Evolutionary conservation across 2,888 invertebrate species (phyloP), one percentile per base, ranked within the genome.

Genomic region (Oxytorus armatus): DNA sequence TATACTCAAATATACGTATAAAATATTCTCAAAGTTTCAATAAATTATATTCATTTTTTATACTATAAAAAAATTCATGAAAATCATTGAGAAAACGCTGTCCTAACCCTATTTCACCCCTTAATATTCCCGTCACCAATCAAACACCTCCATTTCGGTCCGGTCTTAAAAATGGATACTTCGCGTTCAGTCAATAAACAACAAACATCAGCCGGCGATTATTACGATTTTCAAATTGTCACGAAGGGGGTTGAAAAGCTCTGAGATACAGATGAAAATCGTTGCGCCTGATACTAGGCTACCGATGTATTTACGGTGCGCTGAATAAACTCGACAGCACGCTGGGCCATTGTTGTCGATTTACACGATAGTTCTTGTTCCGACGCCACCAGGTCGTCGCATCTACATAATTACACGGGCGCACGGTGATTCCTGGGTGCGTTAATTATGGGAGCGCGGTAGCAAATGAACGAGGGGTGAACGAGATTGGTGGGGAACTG

Each of bases 401-500:
- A 76, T 79, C 76, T 82, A 79, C 80, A 81, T 86, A 87, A 86
- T 86, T 86, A 81, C 83, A 79, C 75, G 81, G 65, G 77, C 75
- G 77, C 77, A 18, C 16, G 74, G 83, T 79, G 83, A 84, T 80
- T 75, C 81, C 68, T 81, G 76, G n/a, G 77, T 79, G 82, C 84
- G 80, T 80, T 86, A 87, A 88, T 88, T 87, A 87, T 84, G 86
- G 83, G 81, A 86, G 65, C 79, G 73, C 21, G 14, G 25, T 29
- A 74, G 57, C 63, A 81, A 80, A 81, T 65, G 42, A 69, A 42
- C 68, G 47, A 63, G 55, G 72, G 68, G 49, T 59, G 23, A 33
- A 44, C 18, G 18, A 57, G 25, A 36, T 8, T 16, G 11, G 33
- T 10, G 21, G 33, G 33, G 18, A 73, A 29, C 33, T 47, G 14